These are phyloP conservation scores for Bos javanicus DNA, from an alignment of 2,113 vertebrate genomes.

Conservation along the genomic window DNA sequence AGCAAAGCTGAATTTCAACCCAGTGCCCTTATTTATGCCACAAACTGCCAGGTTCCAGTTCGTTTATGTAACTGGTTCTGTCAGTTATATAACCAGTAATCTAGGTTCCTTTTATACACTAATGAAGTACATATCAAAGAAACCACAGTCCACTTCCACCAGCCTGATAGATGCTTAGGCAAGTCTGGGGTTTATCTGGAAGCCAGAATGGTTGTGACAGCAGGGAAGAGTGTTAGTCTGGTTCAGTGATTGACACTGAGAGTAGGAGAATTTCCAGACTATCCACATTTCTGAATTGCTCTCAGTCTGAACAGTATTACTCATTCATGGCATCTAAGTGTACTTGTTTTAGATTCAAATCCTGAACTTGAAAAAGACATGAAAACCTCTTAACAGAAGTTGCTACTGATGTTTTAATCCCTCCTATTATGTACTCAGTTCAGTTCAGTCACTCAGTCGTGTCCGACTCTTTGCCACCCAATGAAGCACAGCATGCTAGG, in stretches of 20 bases:
- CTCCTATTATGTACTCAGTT: neutral
- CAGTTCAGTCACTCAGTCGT: too few species aligned
- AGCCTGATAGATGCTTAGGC: neutral
- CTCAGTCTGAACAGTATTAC: neutral
- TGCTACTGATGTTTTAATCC: neutral
- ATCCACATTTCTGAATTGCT: neutral
- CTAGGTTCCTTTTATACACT: neutral
- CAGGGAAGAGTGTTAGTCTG: neutral
- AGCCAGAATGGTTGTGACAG: neutral
- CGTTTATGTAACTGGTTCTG: neutral
- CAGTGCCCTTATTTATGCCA: neutral
- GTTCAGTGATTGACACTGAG: neutral
- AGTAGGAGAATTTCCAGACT: neutral
- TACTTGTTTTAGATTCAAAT: neutral
- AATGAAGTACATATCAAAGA: neutral
- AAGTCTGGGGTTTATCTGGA: neutral
- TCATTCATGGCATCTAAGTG: neutral
- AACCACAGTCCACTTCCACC: rapidly evolving
- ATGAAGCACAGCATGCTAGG: too few species aligned
- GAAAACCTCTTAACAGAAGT: neutral
- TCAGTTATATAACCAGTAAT: neutral
- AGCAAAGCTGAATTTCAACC: neutral
- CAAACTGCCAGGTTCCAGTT: neutral
- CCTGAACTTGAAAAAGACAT: neutral
- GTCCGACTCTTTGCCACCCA: too few species aligned